Evolutionary conservation across 2,113 vertebrate species (phyloP).

Genomic region (Microcebus griseorufus): DNA sequence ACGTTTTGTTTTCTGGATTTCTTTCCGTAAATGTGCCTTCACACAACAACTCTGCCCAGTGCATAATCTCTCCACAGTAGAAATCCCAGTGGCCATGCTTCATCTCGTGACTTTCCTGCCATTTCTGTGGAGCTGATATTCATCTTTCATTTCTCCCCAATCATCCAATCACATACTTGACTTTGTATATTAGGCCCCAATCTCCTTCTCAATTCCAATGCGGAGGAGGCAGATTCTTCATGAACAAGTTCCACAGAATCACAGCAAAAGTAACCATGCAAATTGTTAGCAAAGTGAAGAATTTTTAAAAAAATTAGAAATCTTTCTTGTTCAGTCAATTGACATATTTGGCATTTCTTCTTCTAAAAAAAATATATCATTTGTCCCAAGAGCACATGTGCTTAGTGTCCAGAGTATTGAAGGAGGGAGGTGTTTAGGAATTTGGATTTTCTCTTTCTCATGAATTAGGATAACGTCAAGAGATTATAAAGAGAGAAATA

Average conservation of each 20-base stretch:
- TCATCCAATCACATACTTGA: accelerated
- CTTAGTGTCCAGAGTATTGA: not conserved
- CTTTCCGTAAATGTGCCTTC: not conserved
- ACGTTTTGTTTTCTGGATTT: too few species aligned
- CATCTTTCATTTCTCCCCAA: not conserved
- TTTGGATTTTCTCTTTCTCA: not conserved
- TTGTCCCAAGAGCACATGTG: not conserved
- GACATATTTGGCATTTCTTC: not conserved
- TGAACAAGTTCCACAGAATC: not conserved
- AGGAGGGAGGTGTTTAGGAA: too few species aligned
- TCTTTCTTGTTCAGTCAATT: not conserved
- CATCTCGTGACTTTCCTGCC: too few species aligned
- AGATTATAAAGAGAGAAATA: not conserved
- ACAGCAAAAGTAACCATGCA: not conserved
- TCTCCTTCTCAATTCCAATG: not conserved
- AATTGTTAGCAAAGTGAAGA: not conserved
- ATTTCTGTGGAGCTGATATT: not conserved
- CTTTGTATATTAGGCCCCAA: not conserved
- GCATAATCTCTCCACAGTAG: too few species aligned
- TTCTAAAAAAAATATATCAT: not conserved
- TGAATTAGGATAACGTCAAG: not conserved
- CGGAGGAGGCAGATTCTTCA: not conserved
- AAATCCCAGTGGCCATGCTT: not conserved
- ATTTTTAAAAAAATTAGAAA: not conserved
- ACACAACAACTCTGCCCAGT: not conserved